A percentile compares a stretch with the other conserved stretches of the same genome.
Evolutionary conservation across 2,113 vertebrate genomes (phyloP).

Genomic region (Menura novaehollandiae): DNA sequence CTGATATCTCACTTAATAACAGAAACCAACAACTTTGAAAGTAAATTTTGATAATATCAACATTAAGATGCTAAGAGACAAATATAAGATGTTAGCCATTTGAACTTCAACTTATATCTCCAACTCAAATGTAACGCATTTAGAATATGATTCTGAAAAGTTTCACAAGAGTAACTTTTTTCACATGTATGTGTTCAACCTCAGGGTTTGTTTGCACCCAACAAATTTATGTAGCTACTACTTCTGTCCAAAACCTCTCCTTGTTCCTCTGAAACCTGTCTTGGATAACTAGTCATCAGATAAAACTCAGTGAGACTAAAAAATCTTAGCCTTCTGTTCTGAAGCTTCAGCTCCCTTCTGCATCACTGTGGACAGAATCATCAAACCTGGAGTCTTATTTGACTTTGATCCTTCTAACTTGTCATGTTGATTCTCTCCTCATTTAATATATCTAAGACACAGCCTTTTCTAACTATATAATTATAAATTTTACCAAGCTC

Average conservation of each 20-base stretch:
- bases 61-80: not conserved
- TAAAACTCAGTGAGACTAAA: not conserved
- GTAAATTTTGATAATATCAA: not conserved
- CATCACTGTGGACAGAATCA: not conserved
- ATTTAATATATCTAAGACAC: not conserved
- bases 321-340: not conserved
- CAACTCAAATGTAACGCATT: not conserved
- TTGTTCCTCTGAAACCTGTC: not conserved
- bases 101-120: not conserved
- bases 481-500: not conserved
- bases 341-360: not conserved
- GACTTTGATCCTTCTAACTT: not conserved
- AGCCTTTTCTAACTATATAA: not conserved
- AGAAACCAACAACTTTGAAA: not conserved
- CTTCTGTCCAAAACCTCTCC: not conserved
- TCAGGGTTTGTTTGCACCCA: not conserved
- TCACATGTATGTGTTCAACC: not conserved
- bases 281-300: not conserved
- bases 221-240: not conserved
- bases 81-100: not conserved
- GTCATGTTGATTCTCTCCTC: accelerated
- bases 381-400: not conserved
- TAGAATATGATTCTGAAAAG: not conserved
- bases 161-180: not conserved
- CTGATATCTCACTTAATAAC: not conserved